Base-by-base conservation (phyloP, 2,113 vertebrate species). In the Ptilorrhoa leucosticta region DNA sequence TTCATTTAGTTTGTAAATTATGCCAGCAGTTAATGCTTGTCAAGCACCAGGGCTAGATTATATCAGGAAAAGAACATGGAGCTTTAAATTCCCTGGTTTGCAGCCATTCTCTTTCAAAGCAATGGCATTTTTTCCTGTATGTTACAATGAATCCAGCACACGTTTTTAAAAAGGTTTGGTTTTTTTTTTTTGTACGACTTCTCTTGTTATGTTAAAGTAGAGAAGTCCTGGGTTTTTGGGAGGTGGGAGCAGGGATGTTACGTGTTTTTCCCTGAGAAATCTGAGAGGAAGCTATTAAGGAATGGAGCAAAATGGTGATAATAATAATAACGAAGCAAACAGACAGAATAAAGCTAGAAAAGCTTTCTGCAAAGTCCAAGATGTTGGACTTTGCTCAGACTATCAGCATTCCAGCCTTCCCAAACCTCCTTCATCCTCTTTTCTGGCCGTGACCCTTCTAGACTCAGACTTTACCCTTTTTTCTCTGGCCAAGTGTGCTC, bases 191-290 rank as follows among this genome's bases (percentile, higher is more conserved):
- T 37, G 3, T 27, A 24, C 63, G 56, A 17, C 39, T 50, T 50
- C 15, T 70, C 18, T 61, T 35, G 35, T 73, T 48, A 19, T 1
- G 22, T 48, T 33, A 12, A 68, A 54, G 30, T 22, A 20, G 20
- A n/a, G 24, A 45, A 39, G 7, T 13, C 37, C 14, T 87, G 64
- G 13, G 2, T 0, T 51, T 78, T 71, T 2, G 7, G 3, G 15
- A 15, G 22, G 11, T 50, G 47, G 20, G 37, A 26, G 1, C 5
- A 31, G 42, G 13, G 35, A 1, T 72, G 57, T 35, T 26, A 10
- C 3, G 4, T 8, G 8, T 76, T 26, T 47, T 4, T 2, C 40
- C 1, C 9, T 5, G 22, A 37, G 15, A 61, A 75, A 79, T 44
- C 42, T 28, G 56, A 39, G 15, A 48, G 11, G 64, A 63, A 76